A percentile compares a stretch with the other conserved stretches of the same genome.
phyloP scores from a whole-genome alignment of 2,888 invertebrate species.

The Cephus pulcher region DNA sequence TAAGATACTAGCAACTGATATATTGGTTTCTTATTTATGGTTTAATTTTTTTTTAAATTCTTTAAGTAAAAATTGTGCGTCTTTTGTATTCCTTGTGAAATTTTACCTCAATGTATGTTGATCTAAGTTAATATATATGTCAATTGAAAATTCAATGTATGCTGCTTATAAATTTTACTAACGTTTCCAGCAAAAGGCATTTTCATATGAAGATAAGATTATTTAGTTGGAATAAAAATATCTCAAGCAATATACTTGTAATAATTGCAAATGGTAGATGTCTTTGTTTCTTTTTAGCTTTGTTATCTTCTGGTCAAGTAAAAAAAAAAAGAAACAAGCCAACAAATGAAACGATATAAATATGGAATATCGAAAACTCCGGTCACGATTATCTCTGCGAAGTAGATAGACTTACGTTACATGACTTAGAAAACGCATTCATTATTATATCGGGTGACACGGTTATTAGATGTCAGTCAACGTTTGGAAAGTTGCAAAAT shows the following conservation, averaged over 20 bases:
- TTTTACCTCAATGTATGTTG: no score
- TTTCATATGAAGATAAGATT: no score
- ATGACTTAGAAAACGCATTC: not conserved
- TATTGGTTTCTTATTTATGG: not conserved
- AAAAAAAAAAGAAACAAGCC: no score
- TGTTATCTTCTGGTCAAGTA: no score
- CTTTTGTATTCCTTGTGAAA: not conserved
- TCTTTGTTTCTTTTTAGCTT: no score
- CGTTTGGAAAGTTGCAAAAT: not conserved
- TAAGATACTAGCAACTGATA: not conserved
- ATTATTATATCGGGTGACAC: not conserved
- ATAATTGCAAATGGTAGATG: no score
- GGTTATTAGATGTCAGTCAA: not conserved
- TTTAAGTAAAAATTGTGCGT: not conserved
- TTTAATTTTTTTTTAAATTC: not conserved
- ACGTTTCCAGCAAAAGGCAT: no score
- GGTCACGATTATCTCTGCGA: not conserved
- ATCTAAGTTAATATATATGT: no score
- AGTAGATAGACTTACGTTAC: not conserved
- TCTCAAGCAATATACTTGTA: no score
- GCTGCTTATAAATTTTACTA: no score
- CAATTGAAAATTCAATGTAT: no score
- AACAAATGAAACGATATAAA: not conserved
- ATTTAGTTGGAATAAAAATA: no score
- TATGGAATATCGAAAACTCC: not conserved